phyloP scores from a whole-genome alignment of 2,888 invertebrate genomes.

The Cyclophora albipunctata region DNA sequence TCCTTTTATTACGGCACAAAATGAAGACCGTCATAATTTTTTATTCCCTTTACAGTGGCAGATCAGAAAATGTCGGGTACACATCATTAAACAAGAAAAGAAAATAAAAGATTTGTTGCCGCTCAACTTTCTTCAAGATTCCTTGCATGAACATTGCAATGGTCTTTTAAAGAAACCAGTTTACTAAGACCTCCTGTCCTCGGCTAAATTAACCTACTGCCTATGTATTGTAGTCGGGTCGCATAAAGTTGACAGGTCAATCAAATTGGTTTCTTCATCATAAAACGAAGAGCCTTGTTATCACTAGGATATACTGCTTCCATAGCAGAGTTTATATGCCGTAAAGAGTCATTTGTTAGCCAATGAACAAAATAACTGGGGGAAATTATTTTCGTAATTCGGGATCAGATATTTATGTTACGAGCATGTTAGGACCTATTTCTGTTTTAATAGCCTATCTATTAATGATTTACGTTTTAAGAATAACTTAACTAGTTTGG shows the following conservation, averaged over 20 bases:
- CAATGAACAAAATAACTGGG: conserved; percentile 35
- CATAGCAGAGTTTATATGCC: conserved; percentile 37
- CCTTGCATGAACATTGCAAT: conserved; percentile 21
- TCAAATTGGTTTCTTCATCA: conserved; percentile 22
- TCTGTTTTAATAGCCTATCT: background rate
- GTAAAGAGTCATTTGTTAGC: conserved; percentile 39
- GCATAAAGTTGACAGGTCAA: conserved; percentile 18
- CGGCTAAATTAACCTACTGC: conserved; percentile 20
- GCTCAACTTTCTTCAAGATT: conserved; percentile 32
- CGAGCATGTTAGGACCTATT: conserved; percentile 15
- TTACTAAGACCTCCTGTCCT: conserved; percentile 16
- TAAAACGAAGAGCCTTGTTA: conserved; percentile 38
- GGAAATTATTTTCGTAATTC: conserved; percentile 18
- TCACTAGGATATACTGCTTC: conserved; percentile 34
- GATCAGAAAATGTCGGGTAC: conserved; percentile 23
- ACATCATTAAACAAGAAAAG: conserved; percentile 33
- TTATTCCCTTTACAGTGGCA: conserved; percentile 15
- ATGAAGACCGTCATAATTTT: conserved; percentile 13
- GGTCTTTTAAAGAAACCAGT: conserved; percentile 24
- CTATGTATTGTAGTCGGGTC: conserved; percentile 6
- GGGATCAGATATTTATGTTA: background rate
- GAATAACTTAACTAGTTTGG: no score
- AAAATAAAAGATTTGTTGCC: conserved; percentile 38
- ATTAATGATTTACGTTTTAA: no score
- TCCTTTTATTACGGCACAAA: conserved; percentile 10